phyloP scores from a whole-genome alignment of 1,140 invertebrate genomes.

The Atopsyche davidsoni region DNA sequence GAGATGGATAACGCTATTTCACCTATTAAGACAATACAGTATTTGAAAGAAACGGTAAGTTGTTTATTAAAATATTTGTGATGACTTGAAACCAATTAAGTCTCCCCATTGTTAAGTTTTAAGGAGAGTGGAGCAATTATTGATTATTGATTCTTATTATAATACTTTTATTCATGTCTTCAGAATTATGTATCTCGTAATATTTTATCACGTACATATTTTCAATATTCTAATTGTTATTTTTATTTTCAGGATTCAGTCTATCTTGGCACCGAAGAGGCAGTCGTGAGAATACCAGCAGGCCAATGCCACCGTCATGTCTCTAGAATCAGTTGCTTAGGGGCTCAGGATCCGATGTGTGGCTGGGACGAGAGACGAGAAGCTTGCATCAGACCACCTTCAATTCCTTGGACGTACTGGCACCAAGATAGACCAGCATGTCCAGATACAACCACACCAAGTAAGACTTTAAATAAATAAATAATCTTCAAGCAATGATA shows the following conservation, averaged over 20 bases:
- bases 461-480: not conserved
- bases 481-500: not conserved
- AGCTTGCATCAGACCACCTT: slow-evolving; percentile 61
- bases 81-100: too few relatives aligned
- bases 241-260: slow-evolving; percentile 58
- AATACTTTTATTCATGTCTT: slow-evolving; percentile 1
- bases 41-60: slow-evolving; percentile 71
- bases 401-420: slow-evolving; percentile 60
- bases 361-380: slow-evolving; percentile 79
- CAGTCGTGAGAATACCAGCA: slow-evolving; percentile 66
- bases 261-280: slow-evolving; percentile 70
- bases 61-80: too few relatives aligned
- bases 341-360: slow-evolving; percentile 88
- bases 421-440: slow-evolving; percentile 63
- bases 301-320: slow-evolving; percentile 71
- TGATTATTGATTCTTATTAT: slow-evolving; percentile 5
- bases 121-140: too few relatives aligned
- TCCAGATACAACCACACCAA: slow-evolving; percentile 36
- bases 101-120: too few relatives aligned
- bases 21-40: slow-evolving; percentile 64
- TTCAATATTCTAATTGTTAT: not conserved
- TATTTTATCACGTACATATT: not conserved
- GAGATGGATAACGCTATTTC: slow-evolving; percentile 49
- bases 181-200: too few relatives aligned
- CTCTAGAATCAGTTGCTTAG: slow-evolving; percentile 65